Evolutionary conservation across 1,140 invertebrate genomes (phyloP), one percentile per base, ranked within the genome.

Genomic region (Neodiprion fabricii): DNA sequence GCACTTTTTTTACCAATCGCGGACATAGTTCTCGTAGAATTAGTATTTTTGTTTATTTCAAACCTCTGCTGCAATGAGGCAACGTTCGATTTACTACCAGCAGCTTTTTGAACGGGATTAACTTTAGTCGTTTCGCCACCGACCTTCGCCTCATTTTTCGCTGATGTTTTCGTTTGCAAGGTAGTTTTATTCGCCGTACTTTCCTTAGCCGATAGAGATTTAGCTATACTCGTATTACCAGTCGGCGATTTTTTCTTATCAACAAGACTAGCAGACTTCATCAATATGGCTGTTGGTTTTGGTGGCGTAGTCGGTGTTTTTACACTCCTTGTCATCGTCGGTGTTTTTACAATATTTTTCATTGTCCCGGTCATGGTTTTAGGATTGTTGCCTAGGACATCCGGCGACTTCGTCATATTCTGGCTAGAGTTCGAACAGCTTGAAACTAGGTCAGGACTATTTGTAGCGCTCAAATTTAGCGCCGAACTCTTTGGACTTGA

Each of bases 61-160:
- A 95, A 95, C 82, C 94, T 94, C 75, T 94, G 92, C 78, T 95
- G 93, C 70, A 95, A 85, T 48, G 92, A 92, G 1, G 93, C 93
- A 48, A 95, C 93, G 78, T 92, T 93, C 5, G 92, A 93, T 68
- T 90, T 90, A 82, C 91, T 90, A 7, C 87, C 85, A 8, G 89
- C 84, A 61, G 86, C 88, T 40, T 85, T 81, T 74, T 81, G 83
- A 47, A 82, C 67, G 0, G 80, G 65, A 74, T 77, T 80, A 9
- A 53, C 48, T 9, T 74, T 83, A 7, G 48, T 77, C 78, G 87
- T 87, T 10, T 86, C 80, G 81, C 79, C 1, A 87, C 88, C 69
- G 81, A 85, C 74, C 82, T 88, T 87, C 83, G 84, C 40, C 73
- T 83, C 71, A 83, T 76, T 70, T 77, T 84, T 83, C 85, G 86